Conservation (phyloP, 2,888 invertebrate genomes). For the Catonia carolina region DNA sequence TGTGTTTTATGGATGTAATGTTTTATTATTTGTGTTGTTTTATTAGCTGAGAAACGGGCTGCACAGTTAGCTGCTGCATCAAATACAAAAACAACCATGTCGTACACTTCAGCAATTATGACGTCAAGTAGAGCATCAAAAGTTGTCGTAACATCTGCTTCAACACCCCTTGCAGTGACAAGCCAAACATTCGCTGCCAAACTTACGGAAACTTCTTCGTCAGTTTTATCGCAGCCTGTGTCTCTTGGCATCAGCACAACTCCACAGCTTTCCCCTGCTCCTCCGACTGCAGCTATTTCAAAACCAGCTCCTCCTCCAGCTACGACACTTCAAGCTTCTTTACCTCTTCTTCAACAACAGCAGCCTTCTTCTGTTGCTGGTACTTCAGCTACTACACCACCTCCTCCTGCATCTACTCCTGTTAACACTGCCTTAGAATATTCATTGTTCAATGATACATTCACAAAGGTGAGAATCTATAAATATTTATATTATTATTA, state of each 20-base stretch:
- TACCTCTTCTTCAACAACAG: not conserved
- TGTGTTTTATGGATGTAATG: no score
- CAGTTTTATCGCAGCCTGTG: conserved; percentile 3
- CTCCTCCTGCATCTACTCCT: conserved; percentile 27
- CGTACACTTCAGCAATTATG: conserved; percentile 52
- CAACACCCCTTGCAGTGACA: conserved; percentile 43
- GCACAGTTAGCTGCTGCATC: conserved; percentile 43
- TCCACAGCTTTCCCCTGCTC: conserved; percentile 28
- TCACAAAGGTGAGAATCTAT: conserved; percentile 48
- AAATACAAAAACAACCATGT: conserved; percentile 52
- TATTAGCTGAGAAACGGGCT: conserved; percentile 46
- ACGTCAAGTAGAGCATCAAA: conserved; percentile 45
- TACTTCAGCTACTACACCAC: conserved; percentile 25
- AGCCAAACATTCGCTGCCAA: conserved; percentile 66
- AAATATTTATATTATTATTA: no score
- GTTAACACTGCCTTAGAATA: conserved; percentile 60
- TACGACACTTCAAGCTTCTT: conserved; percentile 13
- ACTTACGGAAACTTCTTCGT: conserved; percentile 44
- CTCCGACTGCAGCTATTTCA: conserved; percentile 17
- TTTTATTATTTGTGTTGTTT: conserved; percentile 4
- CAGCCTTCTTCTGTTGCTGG: conserved; percentile 21
- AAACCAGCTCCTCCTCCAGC: conserved; percentile 16
- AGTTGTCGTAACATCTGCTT: conserved; percentile 41
- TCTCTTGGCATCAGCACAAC: conserved; percentile 42
- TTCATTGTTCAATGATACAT: conserved; percentile 77